These are phyloP conservation scores for Daboia siamensis DNA, from an alignment of 2,113 vertebrate species.

Conservation along the genomic window DNA sequence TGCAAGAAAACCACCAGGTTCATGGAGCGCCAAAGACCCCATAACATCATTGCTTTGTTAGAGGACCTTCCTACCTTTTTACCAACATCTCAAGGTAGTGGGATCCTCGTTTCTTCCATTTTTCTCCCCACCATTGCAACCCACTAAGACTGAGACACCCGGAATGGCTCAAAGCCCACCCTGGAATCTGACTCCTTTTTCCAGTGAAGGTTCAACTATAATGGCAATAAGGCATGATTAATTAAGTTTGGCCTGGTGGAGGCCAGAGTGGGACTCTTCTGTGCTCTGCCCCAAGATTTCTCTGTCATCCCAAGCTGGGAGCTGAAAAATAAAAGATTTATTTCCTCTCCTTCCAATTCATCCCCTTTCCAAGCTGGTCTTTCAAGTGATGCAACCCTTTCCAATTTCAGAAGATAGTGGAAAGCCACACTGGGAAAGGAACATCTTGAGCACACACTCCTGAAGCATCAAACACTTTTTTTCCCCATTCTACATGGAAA, in stretches of 20 bases:
- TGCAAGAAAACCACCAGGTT: too few species aligned
- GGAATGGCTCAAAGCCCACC: not conserved
- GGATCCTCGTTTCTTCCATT: not conserved
- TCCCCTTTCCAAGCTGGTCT: not conserved
- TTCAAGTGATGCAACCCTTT: not conserved
- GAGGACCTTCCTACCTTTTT: not conserved
- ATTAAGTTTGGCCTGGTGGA: too few species aligned
- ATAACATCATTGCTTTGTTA: not conserved
- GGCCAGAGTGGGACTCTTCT: not conserved
- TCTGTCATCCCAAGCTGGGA: not conserved
- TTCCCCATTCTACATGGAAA: not conserved
- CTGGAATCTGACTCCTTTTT: not conserved
- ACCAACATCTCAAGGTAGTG: not conserved
- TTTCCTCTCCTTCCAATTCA: not conserved
- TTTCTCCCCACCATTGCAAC: not conserved
- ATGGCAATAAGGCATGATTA: too few species aligned
- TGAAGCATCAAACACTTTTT: not conserved
- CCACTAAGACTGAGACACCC: not conserved
- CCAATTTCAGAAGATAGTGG: not conserved
- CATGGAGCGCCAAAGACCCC: too few species aligned
- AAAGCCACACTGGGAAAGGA: not conserved
- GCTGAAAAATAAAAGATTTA: not conserved
- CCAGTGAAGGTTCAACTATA: too few species aligned
- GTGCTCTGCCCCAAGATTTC: not conserved
- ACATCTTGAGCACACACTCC: not conserved